A percentile compares a stretch with the other conserved stretches of the same genome.
These are phyloP conservation scores for Pristionchus maxplancki DNA, from an alignment of 2,888 invertebrate species.

Conservation along the genomic window DNA sequence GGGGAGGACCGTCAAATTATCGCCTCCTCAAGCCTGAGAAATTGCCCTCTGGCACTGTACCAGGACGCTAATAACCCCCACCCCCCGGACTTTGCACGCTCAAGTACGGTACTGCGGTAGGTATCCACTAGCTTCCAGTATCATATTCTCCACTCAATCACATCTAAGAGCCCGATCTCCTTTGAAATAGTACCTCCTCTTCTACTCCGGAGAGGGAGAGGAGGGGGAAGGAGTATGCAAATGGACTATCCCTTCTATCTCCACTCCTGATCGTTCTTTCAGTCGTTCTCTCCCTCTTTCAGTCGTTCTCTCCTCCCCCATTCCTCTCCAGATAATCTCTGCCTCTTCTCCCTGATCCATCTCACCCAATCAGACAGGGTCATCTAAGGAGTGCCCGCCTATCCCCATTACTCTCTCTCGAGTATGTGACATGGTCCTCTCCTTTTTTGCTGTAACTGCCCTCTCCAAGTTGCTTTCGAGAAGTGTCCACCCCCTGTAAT, in stretches of 20 bases:
- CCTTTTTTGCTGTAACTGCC: no score
- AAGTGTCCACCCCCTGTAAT: no score
- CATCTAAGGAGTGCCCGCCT: background rate
- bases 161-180: background rate
- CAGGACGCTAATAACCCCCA: no score
- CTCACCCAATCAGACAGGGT: slow-evolving; percentile 40
- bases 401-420: background rate
- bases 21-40: no score
- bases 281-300: background rate
- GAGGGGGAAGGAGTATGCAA: background rate
- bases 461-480: no score
- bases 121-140: no score
- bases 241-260: background rate
- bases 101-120: no score
- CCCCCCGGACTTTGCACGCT: no score
- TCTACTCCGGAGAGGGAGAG: background rate
- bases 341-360: background rate
- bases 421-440: no score
- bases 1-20: background rate
- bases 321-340: slow-evolving; percentile 1
- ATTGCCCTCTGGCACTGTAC: no score
- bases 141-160: no score
- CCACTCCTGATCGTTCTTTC: background rate
- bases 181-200: background rate
- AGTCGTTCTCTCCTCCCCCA: background rate